Evolutionary conservation across 1,140 invertebrate species (phyloP), one percentile per base, ranked within the genome.

Genomic region (Mya arenaria): DNA sequence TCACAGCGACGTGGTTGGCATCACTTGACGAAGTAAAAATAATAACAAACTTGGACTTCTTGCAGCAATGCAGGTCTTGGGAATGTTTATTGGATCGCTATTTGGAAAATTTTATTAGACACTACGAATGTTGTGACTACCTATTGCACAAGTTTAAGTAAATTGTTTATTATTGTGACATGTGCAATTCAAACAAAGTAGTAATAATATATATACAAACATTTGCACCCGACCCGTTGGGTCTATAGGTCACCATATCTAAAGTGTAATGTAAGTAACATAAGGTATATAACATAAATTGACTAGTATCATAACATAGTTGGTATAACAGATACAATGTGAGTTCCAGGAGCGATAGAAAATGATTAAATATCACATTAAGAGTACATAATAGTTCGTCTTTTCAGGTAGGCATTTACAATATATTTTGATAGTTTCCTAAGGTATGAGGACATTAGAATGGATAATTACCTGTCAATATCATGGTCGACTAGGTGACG

Each of bases 1-100:
- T 10, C 84, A 89, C 48, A 89, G 88, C 58, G 89, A 89, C 63
- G 85, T 89, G 6, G 77, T 82, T 1, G 89, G 89, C 58, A 75
- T 83, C n/a, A 89, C 82, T 30, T 74, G 37, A 13, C 56, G 52
- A 0, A 83, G 84, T 5, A 81, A 84, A 66, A 73, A 85, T 23
- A 88, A 85, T 0, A 82, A 83, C 30, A 74, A 80, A 25, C 68
- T 90, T 10, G 87, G 89, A 36, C 62, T 78, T 15, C 73, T 90
- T 28, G 75, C 89, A 28, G 79, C 88, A 28, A 90, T 90, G 89
- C 87, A 87, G 62, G 89, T 87, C 69, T 82, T 89, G 60, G 89
- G 89, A 4, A 86, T 87, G 78, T 90, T 89, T 52, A 30, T 88
- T 15, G 89, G 89, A 10, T 89, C 89, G 41, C 73, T 90, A 8